Percentiles rank a stretch among this genome's conserved stretches.
Evolutionary conservation across 2,113 vertebrate genomes (phyloP).

Genomic region (Meleagris gallopavo): DNA sequence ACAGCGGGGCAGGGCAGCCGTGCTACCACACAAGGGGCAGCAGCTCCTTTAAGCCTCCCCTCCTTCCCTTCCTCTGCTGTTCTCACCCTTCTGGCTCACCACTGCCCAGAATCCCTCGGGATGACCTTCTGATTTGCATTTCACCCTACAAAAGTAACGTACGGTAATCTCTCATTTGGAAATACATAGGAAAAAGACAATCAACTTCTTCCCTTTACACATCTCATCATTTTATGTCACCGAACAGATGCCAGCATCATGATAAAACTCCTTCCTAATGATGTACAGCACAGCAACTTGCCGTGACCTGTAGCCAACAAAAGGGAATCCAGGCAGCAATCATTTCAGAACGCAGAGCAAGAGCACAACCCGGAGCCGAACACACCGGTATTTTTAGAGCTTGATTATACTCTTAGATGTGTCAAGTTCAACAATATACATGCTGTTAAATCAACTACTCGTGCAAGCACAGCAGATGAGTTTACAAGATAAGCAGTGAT

Average conservation of each 20-base stretch:
- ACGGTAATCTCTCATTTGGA: background rate
- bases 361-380: background rate
- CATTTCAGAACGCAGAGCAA: background rate
- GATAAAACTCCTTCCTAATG: background rate
- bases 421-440: constrained; percentile 67
- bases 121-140: background rate
- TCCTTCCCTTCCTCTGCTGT: rapidly evolving
- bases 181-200: background rate
- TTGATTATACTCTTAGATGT: constrained; percentile 57
- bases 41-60: background rate
- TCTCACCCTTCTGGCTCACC: rapidly evolving
- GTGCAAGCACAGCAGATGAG: constrained; percentile 68
- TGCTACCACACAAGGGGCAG: background rate
- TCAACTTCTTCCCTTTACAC: background rate
- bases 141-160: background rate
- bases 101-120: background rate
- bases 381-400: constrained; percentile 2
- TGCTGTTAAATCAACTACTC: constrained; percentile 69
- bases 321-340: background rate
- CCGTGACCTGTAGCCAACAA: background rate
- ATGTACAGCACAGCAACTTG: rapidly evolving
- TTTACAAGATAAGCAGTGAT: constrained; percentile 68
- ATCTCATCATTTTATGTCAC: background rate
- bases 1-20: background rate
- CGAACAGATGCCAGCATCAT: background rate